Evolutionary conservation across 2,888 invertebrate genomes (phyloP).

Genomic region (Bombyx huttoni): DNA sequence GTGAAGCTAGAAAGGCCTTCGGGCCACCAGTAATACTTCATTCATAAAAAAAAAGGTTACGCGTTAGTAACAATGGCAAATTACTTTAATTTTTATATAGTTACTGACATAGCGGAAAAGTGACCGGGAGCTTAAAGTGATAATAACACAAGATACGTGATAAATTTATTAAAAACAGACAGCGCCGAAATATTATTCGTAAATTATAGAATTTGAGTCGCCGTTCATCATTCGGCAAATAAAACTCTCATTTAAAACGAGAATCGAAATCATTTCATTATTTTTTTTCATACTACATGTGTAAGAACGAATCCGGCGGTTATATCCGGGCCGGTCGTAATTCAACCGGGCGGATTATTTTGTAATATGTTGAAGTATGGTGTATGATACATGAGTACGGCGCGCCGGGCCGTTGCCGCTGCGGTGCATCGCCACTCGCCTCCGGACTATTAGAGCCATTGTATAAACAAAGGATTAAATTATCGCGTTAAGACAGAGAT

Average conservation of each 20-base stretch:
- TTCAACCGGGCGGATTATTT: conserved; percentile 57
- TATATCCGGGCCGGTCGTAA: conserved; percentile 29
- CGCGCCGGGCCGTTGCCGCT: conserved; percentile 39
- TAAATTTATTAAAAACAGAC: too few species aligned
- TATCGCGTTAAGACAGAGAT: conserved; percentile 63
- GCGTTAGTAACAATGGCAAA: too few species aligned
- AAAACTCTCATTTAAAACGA: not conserved
- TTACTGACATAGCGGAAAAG: too few species aligned
- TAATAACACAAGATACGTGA: too few species aligned
- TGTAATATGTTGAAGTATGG: conserved; percentile 55
- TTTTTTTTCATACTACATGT: not conserved
- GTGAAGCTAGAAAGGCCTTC: too few species aligned
- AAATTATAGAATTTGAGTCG: not conserved
- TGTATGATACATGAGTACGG: conserved; percentile 63
- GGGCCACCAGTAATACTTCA: too few species aligned
- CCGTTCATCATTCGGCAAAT: not conserved
- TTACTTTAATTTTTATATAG: too few species aligned
- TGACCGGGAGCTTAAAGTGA: too few species aligned
- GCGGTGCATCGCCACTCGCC: conserved; percentile 32
- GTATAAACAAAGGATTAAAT: conserved; percentile 70
- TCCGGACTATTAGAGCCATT: conserved; percentile 57
- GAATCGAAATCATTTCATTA: not conserved
- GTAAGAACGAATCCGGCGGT: conserved; percentile 1
- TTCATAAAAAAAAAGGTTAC: too few species aligned
- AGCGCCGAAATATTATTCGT: too few species aligned